Conservation (phyloP, 2,888 invertebrate genomes). For the Microplitis deprimator region DNA sequence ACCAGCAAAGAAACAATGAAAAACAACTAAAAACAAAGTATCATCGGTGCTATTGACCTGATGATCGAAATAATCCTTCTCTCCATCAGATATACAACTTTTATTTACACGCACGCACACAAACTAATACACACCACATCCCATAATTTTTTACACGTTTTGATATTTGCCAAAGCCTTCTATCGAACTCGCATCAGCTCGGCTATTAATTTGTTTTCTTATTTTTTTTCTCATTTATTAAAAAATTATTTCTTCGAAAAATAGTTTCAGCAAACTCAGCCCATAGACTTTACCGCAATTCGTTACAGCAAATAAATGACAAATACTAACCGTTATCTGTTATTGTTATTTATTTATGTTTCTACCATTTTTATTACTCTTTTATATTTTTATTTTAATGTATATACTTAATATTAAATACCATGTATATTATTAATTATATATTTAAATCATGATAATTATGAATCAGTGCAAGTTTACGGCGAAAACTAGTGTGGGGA, state of each 20-base stretch:
- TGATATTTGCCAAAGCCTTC: too few species aligned
- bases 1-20: slow-evolving; percentile 45
- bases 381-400: not conserved
- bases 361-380: not conserved
- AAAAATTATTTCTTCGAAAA: too few species aligned
- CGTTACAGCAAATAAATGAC: not conserved
- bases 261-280: too few species aligned
- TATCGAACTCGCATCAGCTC: too few species aligned
- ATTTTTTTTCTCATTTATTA: too few species aligned
- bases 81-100: not conserved
- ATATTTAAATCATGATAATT: slow-evolving; percentile 22
- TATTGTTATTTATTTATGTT: not conserved
- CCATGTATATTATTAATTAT: not conserved
- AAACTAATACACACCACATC: too few species aligned
- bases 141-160: too few species aligned
- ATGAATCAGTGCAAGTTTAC: slow-evolving; percentile 1
- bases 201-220: too few species aligned
- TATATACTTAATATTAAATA: not conserved
- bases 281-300: not conserved
- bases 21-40: slow-evolving; percentile 13
- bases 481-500: slow-evolving; percentile 3
- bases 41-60: not conserved
- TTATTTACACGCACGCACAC: not conserved
- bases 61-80: not conserved
- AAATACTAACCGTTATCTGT: not conserved